Base-by-base conservation (phyloP, 2,888 invertebrate species). In the Drosophila histrio region DNA sequence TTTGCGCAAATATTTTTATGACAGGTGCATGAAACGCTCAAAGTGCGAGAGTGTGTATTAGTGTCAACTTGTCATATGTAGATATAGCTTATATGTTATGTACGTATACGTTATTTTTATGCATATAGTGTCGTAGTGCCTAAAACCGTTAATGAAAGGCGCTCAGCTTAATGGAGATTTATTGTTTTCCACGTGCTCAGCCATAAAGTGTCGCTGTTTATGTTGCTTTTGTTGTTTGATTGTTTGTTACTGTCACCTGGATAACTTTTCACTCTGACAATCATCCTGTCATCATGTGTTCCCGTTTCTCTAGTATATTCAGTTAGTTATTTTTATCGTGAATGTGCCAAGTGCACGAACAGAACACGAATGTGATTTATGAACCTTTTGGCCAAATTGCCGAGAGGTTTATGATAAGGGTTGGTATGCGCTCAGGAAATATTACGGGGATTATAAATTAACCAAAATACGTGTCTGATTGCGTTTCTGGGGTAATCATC, bases 71-170 rank as follows among this genome's bases (percentile, higher is more conserved):
- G 75, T 72, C 72, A 58, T 15, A 34, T 50, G 9, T 70, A 46
- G 34, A 52, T 65, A 38, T 52, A 21, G n/a, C 13, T 1, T 32
- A 62, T 58, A 52, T 58, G 39, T 32, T 11, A 32, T 54, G 38
- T 68, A 24, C 34, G 41, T 28, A 52, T 22, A 58, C 28, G 39
- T 61, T 61, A 21, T 30, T 49, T 50, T 54, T 66, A 53, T 50
- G 36, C 39, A 72, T 64, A 47, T 36, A 61, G 46, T 52, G 41
- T 58, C 46, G 58, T 54, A 59, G 46, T 59, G 64, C 44, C 81
- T 46, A 79, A 79, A 80, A 65, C 68, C 77, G 79, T 86, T 84
- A 84, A 84, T 84, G 84, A 84, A 83, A 81, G 79, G 69, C 67
- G 81, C 77, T 79, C 79, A 75, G 62, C 72, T 58, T 72, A 81